Percentiles rank a stretch among this genome's conserved stretches.
Conservation (phyloP, 2,888 invertebrate species). For the Amaurobius ferox region DNA sequence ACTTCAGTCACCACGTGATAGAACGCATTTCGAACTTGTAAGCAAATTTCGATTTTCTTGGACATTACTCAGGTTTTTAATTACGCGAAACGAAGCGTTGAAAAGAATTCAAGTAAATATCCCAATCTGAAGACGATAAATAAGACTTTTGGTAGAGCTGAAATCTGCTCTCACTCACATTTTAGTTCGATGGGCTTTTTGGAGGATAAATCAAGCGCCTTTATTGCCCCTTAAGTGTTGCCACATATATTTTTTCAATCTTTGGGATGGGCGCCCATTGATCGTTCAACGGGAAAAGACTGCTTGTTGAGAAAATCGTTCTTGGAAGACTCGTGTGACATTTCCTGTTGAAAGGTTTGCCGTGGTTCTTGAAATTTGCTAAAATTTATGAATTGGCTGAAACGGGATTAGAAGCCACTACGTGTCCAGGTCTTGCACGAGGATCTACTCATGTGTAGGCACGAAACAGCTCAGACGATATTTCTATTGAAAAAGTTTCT, state of each 20-base stretch:
- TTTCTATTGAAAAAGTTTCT: too few relatives aligned
- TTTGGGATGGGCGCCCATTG: neutral
- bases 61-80: neutral
- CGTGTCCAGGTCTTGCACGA: too few relatives aligned
- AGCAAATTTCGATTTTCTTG: too few relatives aligned
- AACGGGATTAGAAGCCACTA: too few relatives aligned
- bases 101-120: neutral
- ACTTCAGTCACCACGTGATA: too few relatives aligned
- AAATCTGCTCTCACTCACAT: conserved; percentile 5
- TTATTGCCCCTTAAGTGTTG: conserved; percentile 42
- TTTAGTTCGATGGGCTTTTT: conserved; percentile 40
- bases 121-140: neutral
- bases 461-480: too few relatives aligned
- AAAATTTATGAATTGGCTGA: too few relatives aligned
- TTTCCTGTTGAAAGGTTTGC: too few relatives aligned
- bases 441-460: too few relatives aligned
- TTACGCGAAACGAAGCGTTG: neutral
- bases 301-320: neutral
- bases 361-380: too few relatives aligned
- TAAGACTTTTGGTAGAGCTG: neutral
- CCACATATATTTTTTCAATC: neutral
- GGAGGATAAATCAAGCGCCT: conserved; percentile 45
- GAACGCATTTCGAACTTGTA: too few relatives aligned
- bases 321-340: neutral
- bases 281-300: neutral